phyloP scores from a whole-genome alignment of 2,113 vertebrate genomes.

The Sterna hirundo region DNA sequence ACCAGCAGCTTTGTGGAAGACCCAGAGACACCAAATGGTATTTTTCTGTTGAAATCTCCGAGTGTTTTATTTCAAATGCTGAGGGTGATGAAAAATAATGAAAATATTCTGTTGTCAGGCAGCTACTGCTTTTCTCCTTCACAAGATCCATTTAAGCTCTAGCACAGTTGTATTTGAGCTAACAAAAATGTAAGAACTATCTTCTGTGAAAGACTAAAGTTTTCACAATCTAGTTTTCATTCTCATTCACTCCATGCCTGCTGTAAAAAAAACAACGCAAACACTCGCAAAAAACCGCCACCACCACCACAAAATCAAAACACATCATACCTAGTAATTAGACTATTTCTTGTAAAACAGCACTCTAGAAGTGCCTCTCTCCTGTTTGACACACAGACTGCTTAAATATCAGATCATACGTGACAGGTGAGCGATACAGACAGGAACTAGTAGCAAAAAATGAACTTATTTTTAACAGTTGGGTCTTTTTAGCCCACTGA shows the following conservation, averaged over 20 bases:
- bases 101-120: neutral
- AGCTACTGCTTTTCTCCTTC: neutral
- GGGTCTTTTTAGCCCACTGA: neutral
- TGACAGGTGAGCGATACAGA: neutral
- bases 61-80: neutral
- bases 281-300: neutral
- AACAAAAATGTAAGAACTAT: neutral
- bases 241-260: neutral
- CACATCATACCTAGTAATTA: neutral
- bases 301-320: neutral
- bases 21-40: neutral
- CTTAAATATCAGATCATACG: neutral
- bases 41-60: conserved; percentile 11
- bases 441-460: neutral
- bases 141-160: neutral
- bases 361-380: fast-evolving
- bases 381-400: neutral
- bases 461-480: neutral
- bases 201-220: neutral
- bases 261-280: neutral
- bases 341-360: neutral
- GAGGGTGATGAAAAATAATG: neutral
- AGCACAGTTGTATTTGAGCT: neutral
- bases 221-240: neutral
- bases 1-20: neutral